Conservation (phyloP, 2,888 invertebrate species). For the Harpagoxenus sublaevis region DNA sequence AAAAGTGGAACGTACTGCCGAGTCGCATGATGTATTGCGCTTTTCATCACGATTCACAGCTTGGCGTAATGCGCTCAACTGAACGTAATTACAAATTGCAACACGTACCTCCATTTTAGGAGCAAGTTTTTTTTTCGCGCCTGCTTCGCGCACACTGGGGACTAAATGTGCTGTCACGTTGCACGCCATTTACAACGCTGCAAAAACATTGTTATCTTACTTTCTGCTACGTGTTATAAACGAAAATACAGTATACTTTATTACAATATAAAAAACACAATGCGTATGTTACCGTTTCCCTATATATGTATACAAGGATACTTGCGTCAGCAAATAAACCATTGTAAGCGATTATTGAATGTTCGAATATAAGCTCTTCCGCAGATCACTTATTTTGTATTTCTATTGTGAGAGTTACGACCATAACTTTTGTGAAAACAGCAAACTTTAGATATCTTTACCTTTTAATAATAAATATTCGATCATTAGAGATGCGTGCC, state of each 20-base stretch:
- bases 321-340: background rate
- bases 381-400: background rate
- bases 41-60: conserved; percentile 69
- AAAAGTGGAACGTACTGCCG: conserved; percentile 55
- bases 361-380: background rate
- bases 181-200: conserved; percentile 15
- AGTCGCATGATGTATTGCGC: conserved; percentile 55
- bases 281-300: background rate
- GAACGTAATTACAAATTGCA: conserved; percentile 67
- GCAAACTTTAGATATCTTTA: conserved; percentile 5
- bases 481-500: conserved; percentile 32
- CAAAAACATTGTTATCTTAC: conserved; percentile 20
- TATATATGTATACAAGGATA: too few species aligned
- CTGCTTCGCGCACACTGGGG: background rate
- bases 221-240: background rate
- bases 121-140: conserved; percentile 26
- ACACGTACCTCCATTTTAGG: conserved; percentile 34
- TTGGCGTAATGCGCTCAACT: conserved; percentile 71
- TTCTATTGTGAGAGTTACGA: background rate
- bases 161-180: conserved; percentile 37
- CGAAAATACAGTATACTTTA: background rate
- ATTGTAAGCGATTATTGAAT: background rate
- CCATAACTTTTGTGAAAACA: background rate
- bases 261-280: background rate
- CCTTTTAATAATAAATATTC: conserved; percentile 49